These are phyloP conservation scores for Salvator merianae DNA, from an alignment of 2,113 vertebrate species.

Conservation along the genomic window DNA sequence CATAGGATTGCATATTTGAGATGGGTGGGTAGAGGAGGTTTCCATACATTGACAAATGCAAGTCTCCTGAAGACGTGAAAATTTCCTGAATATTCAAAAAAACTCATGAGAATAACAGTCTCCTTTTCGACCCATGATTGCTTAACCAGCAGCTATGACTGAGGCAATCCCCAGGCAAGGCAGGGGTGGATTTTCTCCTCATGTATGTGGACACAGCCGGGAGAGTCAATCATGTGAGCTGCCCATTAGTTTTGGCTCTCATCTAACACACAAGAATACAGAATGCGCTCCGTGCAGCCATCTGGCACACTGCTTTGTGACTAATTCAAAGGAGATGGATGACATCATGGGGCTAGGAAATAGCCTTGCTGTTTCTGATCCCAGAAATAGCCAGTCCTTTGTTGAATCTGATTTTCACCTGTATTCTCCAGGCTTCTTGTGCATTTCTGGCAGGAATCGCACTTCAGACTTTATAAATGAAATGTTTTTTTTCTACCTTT, in stretches of 20 bases:
- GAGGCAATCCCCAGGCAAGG: constrained; percentile 4
- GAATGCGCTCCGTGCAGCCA: constrained; percentile 4
- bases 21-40: no score
- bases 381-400: background rate
- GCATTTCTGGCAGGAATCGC: constrained; percentile 2
- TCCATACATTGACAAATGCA: no score
- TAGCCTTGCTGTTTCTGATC: constrained; percentile 29
- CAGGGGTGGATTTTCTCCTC: background rate
- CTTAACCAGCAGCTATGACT: background rate
- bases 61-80: no score
- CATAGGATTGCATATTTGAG: background rate
- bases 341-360: constrained; percentile 25
- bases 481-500: background rate
- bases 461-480: background rate
- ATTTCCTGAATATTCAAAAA: background rate
- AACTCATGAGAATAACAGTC: background rate
- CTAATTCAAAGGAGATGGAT: constrained; percentile 4
- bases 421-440: background rate
- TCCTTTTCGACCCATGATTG: background rate
- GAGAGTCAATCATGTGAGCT: constrained; percentile 9
- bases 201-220: background rate
- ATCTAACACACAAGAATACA: background rate
- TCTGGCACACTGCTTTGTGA: constrained; percentile 37
- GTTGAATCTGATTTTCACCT: constrained; percentile 14
- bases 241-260: constrained; percentile 8